Evolutionary conservation across 2,888 invertebrate genomes (phyloP).

Genomic region (Cancer borealis): DNA sequence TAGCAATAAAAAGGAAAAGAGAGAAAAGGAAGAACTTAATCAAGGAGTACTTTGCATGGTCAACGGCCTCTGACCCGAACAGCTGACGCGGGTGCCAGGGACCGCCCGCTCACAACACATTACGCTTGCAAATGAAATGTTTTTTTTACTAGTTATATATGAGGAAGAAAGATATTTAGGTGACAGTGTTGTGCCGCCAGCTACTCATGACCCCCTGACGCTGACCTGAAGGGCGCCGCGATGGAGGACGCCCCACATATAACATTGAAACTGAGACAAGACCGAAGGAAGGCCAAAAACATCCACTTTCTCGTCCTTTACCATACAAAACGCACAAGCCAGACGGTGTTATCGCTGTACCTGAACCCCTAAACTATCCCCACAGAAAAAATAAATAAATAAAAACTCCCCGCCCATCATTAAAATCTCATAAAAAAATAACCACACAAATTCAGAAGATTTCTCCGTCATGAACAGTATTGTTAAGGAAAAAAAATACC

Average conservation of each 20-base stretch:
- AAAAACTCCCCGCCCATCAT: not conserved
- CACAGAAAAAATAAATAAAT: not conserved
- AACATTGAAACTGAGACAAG: not conserved
- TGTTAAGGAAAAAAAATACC: not conserved
- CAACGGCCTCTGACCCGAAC: not conserved
- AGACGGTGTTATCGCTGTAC: not conserved
- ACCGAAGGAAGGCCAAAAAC: not conserved
- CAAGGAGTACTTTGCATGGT: not conserved
- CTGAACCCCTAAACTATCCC: not conserved
- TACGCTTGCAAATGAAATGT: not conserved
- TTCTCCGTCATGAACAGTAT: not conserved
- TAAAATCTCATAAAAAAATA: not conserved
- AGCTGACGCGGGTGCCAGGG: slow-evolving; percentile 29
- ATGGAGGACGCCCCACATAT: not conserved
- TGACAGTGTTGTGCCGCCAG: slow-evolving; percentile 11
- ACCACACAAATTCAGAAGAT: not conserved
- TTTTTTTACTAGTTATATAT: not conserved
- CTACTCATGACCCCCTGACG: not conserved
- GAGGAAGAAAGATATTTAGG: not conserved
- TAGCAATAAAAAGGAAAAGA: slow-evolving; percentile 24
- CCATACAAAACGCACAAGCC: not conserved
- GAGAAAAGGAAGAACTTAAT: slow-evolving; percentile 34
- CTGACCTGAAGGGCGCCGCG: not conserved
- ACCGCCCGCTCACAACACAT: not conserved
- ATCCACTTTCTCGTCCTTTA: not conserved